Percentiles rank a stretch among this genome's conserved stretches.
phyloP scores from a whole-genome alignment of 2,888 invertebrate species.

The Perizoma flavofasciatum region DNA sequence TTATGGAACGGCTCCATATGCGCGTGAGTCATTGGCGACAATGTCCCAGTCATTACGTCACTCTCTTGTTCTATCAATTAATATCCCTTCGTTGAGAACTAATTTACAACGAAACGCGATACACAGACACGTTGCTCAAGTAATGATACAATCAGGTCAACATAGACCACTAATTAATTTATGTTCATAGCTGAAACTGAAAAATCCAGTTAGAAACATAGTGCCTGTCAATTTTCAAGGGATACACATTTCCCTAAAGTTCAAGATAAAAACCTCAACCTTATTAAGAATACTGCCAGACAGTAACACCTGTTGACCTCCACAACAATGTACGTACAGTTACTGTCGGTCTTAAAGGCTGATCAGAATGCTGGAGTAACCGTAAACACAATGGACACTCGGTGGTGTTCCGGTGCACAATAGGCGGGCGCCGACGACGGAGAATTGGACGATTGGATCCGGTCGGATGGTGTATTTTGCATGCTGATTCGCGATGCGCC shows the following conservation, averaged over 20 bases:
- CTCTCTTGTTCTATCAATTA: constrained; percentile 43
- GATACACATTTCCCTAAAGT: constrained; percentile 16
- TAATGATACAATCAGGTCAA: constrained; percentile 32
- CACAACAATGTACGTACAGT: constrained; percentile 14
- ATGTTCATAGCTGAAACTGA: constrained; percentile 1
- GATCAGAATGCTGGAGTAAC: constrained; percentile 25
- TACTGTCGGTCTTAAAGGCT: constrained; percentile 20
- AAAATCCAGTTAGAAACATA: constrained; percentile 12
- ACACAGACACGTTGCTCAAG: constrained; percentile 32
- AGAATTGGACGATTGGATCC: constrained; percentile 40
- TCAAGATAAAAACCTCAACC: constrained; percentile 26
- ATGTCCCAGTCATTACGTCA: constrained; percentile 42
- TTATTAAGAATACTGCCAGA: constrained; percentile 5
- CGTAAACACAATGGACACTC: constrained; percentile 23
- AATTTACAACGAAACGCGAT: constrained; percentile 30
- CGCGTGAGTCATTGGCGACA: constrained; percentile 45
- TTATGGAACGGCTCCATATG: constrained; percentile 43
- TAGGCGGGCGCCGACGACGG: constrained; percentile 31
- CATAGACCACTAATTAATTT: constrained; percentile 14
- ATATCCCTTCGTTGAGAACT: constrained; percentile 36
- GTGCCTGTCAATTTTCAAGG: constrained; percentile 9
- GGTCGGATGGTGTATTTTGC: constrained; percentile 26
- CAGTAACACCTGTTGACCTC: constrained; percentile 25
- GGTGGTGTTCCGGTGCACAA: constrained; percentile 34
- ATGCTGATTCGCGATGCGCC: constrained; percentile 25